Evolutionary conservation across 2,888 invertebrate genomes (phyloP), one percentile per base, ranked within the genome.

Genomic region (Acrobasis repandana): DNA sequence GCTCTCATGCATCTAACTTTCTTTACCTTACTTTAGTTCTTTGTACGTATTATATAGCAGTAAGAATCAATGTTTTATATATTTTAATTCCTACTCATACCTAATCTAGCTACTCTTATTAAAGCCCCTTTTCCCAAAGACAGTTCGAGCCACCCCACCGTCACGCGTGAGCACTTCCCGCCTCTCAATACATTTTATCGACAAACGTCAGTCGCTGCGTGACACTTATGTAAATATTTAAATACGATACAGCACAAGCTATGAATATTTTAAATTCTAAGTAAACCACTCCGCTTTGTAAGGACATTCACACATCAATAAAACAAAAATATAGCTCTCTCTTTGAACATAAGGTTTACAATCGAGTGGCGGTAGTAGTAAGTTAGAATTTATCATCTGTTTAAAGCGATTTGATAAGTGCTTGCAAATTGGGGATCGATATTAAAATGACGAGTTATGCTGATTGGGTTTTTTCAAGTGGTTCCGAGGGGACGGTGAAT

Each of bases 141-240:
- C 38, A 54, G 54, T 56, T 50, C 34, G 18, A 48, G 48, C 33
- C 34, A 51, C 50, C 54, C 54, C 50, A 46, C 46, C 47, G 61
- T 52, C 61, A 57, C 65, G 81, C 76, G 82, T 82, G 81, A 79
- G 79, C 77, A 68, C 80, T 86, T 83, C 85, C 84, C 78, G 69
- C 83, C 85, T 84, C 88, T 85, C 90, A 85, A 85, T 86, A 86
- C 86, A 82, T 84, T 86, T 90, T 90, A 91, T 92, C 90, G 89
- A 85, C 88, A 89, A 87, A 85, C 85, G 90, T 90, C 90, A 88
- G 85, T 80, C 85, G 88, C 86, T 80, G 86, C 86, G 90, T 92
- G 92, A 92, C 90, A 92, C 92, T 93, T 93, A 92, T 92, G 93
- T 91, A 92, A 93, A 93, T 93, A 93, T 93, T 92, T 93, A 93